Evolutionary conservation across 2,113 vertebrate genomes (phyloP).

Genomic region (Brachypteracias leptosomus): DNA sequence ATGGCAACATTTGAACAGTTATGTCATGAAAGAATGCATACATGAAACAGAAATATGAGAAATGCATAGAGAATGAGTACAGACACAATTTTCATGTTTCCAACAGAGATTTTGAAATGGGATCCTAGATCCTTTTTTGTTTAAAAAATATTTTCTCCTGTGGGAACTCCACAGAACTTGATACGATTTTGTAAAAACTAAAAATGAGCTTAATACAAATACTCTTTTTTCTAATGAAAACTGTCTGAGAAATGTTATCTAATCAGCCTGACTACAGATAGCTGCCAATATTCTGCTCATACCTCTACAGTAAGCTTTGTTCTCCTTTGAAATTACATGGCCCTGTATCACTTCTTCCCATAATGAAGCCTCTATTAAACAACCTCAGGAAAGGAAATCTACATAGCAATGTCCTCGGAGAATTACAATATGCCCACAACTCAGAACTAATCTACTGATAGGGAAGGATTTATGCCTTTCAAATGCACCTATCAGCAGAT

Average conservation of each 20-base stretch:
- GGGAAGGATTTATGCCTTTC: background rate
- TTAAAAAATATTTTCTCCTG: background rate
- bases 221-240: background rate
- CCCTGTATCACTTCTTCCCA: background rate
- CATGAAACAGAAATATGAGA: background rate
- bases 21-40: background rate
- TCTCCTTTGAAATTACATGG: constrained; percentile 14
- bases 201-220: background rate
- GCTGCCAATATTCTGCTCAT: background rate
- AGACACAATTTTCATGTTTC: background rate
- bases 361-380: constrained; percentile 1
- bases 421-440: background rate
- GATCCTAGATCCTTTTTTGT: background rate
- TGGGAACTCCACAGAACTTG: background rate
- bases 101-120: background rate
- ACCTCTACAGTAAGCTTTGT: constrained; percentile 7
- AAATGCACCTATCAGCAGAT: background rate
- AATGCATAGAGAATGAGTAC: background rate
- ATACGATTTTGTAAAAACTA: background rate
- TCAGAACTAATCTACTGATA: background rate
- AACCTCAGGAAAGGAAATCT: background rate
- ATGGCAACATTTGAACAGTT: background rate
- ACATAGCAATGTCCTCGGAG: background rate
- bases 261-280: background rate
- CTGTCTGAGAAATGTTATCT: background rate